Base-by-base conservation (phyloP, 2,797 vertebrate species). In the Coreius guichenoti region DNA sequence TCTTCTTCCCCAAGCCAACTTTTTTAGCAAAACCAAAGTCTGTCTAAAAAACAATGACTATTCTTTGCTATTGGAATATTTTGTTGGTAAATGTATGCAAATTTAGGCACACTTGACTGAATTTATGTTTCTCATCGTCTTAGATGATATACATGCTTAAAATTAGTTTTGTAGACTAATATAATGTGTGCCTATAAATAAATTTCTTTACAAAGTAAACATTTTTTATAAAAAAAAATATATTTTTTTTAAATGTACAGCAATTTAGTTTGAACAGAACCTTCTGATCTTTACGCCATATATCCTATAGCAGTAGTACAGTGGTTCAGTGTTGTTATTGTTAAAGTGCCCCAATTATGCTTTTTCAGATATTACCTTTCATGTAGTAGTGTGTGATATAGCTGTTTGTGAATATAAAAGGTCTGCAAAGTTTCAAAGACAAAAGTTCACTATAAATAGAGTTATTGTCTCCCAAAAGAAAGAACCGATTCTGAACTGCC, bases 1-100 rank as follows among this genome's bases (percentile, higher is more conserved):
- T 99, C 95, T 99, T 99, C 93, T 98, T 99, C 91, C 98, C 98
- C 94, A 99, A 98, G 84, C 98, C 98, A 88, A 99, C 98, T 95
- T 99, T 99, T 94, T 99, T 99, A 90, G 98, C 98, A 92, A 99
- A 99, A 92, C 98, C 98, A 95, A 99, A 99, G 92, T 99, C 98
- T 79, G 99, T 98, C 98, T 99, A 54, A 51, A 81, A 54, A 29
- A 79, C 7, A 83, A 65, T 0, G 5, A 75, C 29, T 8, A 31
- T 63, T 82, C 36, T 73, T 45, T 61, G 29, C 2, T 16, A 3
- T 39, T 54, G 39, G 5, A 68, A 51, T 36, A 36, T 26, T 81
- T 54, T 7, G 29, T 36, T 69, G 2, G 17, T 74, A 13, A 51
- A 74, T 51, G 47, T 47, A 45, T 23, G 45, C 8, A 26, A 45